Base-by-base conservation (phyloP, 2,113 vertebrate species). In the Peromyscus maniculatus region DNA sequence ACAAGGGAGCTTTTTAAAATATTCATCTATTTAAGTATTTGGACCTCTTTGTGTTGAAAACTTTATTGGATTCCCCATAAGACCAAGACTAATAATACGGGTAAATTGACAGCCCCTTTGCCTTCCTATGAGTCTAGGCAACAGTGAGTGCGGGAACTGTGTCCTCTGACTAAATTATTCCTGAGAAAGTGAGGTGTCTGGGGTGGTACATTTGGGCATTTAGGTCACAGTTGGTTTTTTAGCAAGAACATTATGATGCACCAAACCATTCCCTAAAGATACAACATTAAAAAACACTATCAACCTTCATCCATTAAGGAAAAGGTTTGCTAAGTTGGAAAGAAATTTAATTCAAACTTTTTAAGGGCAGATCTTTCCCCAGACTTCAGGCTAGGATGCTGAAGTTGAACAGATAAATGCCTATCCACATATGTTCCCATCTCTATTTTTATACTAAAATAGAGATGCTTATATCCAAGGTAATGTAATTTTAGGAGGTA, bases 1-100 rank as follows among this genome's bases (percentile, higher is more conserved):
- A 39, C 89, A 95, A 49, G 79, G 75, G 96, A 96, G 82, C 92
- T 98, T 98, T 98, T 97, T 91, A 96, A 97, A 97, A 91, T 57
- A 97, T 96, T 80, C 91, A 97, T 93, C 69, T 92, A n/a, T 95
- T 7, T 89, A 93, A 89, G 1, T 84, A 69, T 94, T 74, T 79
- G 74, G 78, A 91, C 93, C 71, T 98, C 95, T 98, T 98, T 97
- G 92, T 93, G 93, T 46, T 80, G 94, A 97, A 97, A 97, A 94
- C 77, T 95, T 83, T 96, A 98, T 97, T 98, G 98, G 97, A 98
- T 97, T 80, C 87, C 87, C 95, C 71, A 80, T 95, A 83, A 89
- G 46, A 91, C 79, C 91, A 95, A 97, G 55, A 93, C 43, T n/a
- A 87, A 69, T 84, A 84, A 52, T 78, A 36, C 33, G 46, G 52